phyloP scores from a whole-genome alignment of 2,113 vertebrate species.

The Chloropsis cyanopogon region DNA sequence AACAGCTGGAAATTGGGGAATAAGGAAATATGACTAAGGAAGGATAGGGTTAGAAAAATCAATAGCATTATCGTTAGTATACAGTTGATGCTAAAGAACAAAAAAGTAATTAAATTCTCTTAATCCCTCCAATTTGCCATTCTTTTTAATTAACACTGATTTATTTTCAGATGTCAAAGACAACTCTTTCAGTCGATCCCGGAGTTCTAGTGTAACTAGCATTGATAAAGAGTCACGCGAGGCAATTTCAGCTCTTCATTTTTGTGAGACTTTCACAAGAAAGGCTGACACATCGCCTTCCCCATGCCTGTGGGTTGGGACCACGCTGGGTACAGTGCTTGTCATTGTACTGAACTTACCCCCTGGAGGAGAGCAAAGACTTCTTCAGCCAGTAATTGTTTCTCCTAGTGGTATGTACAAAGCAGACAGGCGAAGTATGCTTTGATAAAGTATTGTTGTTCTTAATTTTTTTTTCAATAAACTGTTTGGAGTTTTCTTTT shows the following conservation, averaged over 20 bases:
- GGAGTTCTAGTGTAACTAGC: constrained; percentile 97
- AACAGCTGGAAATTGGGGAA: background rate
- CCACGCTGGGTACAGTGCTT: constrained; percentile 90
- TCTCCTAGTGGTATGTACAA: constrained; percentile 89
- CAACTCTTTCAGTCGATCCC: constrained; percentile 97
- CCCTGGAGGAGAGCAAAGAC: constrained; percentile 91
- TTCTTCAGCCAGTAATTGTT: constrained; percentile 93
- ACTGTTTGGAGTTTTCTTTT: background rate
- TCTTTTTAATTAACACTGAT: constrained; percentile 22
- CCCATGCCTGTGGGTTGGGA: constrained; percentile 92
- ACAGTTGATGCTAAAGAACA: background rate
- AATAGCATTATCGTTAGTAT: background rate
- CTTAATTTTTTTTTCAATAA: background rate
- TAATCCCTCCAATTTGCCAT: background rate
- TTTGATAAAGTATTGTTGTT: background rate
- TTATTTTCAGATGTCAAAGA: constrained; percentile 91
- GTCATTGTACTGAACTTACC: constrained; percentile 87
- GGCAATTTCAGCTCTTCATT: constrained; percentile 91
- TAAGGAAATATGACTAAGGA: background rate
- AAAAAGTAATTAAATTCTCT: background rate
- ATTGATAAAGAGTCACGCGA: constrained; percentile 96
- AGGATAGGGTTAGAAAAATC: background rate
- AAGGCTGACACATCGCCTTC: constrained; percentile 83
- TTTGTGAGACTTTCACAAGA: constrained; percentile 89
- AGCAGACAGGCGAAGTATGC: background rate